These are phyloP conservation scores for Casuarius casuarius DNA, from an alignment of 2,113 vertebrate species.

Conservation along the genomic window DNA sequence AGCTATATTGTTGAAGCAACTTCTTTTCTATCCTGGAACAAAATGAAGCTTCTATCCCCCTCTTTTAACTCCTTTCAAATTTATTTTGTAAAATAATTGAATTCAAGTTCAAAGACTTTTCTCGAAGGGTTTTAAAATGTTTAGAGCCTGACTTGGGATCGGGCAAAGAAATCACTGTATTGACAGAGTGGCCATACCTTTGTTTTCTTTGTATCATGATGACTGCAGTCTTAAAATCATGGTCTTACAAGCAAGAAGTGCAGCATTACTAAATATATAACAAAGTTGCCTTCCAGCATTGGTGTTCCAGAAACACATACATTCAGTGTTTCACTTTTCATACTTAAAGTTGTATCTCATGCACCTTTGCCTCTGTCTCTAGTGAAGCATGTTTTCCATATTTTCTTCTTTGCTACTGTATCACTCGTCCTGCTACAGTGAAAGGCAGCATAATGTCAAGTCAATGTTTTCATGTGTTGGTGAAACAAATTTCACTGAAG, in stretches of 20 bases:
- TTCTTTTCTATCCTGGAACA: background rate
- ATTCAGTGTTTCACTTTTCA: too few relatives aligned
- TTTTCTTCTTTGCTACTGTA: background rate
- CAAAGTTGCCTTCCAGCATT: too few relatives aligned
- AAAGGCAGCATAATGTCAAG: background rate
- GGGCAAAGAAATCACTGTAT: background rate
- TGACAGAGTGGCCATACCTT: background rate
- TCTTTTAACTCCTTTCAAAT: background rate
- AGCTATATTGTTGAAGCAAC: background rate
- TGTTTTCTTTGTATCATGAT: background rate
- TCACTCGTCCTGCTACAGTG: background rate
- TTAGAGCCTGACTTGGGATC: too few relatives aligned
- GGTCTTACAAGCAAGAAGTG: too few relatives aligned
- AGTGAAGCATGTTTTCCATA: background rate
- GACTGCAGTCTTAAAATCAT: background rate
- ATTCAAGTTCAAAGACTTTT: background rate
- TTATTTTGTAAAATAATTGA: background rate
- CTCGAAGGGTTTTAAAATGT: background rate
- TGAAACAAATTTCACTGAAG: background rate
- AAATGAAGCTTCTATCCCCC: background rate
- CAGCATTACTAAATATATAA: too few relatives aligned
- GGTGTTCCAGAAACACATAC: too few relatives aligned
- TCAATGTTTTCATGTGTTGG: background rate
- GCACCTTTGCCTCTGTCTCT: background rate
- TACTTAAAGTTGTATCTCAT: background rate